Conservation (phyloP, 2,888 invertebrate species). For the Esperia sulphurella region DNA sequence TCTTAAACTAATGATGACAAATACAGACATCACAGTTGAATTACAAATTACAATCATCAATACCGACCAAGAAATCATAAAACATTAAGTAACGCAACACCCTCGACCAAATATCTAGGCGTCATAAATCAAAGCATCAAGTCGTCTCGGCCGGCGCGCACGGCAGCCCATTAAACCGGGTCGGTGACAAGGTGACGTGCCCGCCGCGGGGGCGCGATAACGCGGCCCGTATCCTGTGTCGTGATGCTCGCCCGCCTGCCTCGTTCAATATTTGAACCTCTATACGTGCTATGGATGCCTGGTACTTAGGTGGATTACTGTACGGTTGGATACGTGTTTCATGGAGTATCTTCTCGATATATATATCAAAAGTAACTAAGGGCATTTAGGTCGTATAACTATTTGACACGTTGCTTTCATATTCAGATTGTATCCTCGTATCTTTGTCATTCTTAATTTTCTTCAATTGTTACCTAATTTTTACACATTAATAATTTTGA, state of each 20-base stretch:
- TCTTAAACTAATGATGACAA: too few relatives aligned
- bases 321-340: conserved; percentile 31
- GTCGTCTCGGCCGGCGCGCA: conserved; percentile 41
- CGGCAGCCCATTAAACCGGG: conserved; percentile 71
- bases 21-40: too few relatives aligned
- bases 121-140: conserved; percentile 58
- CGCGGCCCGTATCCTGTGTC: conserved; percentile 56
- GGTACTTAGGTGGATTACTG: conserved; percentile 50
- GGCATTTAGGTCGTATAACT: too few relatives aligned
- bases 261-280: conserved; percentile 50
- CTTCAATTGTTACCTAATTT: too few relatives aligned
- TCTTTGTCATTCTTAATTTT: too few relatives aligned
- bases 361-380: too few relatives aligned
- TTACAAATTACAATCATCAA: too few relatives aligned
- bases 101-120: conserved; percentile 19
- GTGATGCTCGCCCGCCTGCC: conserved; percentile 44
- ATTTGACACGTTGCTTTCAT: too few relatives aligned
- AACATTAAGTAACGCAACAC: conserved; percentile 4
- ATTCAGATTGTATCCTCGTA: too few relatives aligned
- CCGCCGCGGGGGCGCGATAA: conserved; percentile 63
- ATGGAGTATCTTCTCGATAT: background rate
- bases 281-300: conserved; percentile 49
- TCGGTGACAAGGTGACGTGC: conserved; percentile 75
- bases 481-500: too few relatives aligned
- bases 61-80: background rate